Evolutionary conservation across 2,797 vertebrate species (phyloP), one percentile per base, ranked within the genome.

Genomic region (Catharus ustulatus): DNA sequence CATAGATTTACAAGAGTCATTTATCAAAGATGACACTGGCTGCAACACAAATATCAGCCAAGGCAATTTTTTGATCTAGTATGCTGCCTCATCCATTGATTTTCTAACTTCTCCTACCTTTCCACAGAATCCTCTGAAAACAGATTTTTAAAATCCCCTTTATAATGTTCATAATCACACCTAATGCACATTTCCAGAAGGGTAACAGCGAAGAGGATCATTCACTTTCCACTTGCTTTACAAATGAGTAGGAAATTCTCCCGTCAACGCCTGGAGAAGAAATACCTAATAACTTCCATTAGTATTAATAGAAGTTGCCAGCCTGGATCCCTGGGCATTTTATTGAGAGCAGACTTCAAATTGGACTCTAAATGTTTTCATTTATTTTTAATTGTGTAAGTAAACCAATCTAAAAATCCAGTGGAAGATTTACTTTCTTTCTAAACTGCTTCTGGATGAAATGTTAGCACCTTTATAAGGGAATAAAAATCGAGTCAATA

Each of bases 21-120:
- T 97, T 92, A 95, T 97, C 95, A 95, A 84, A 94, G 54, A 68
- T 14, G 46, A 67, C 48, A 96, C 77, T 43, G 73, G 67, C 88
- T 93, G 36, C 54, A 93, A 63, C 42, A 92, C 64, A 78, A 82
- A 84, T 64, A 84, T 69, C 84, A 92, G 9, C 57, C 59, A 85
- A 92, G 79, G 59, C 94, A 14, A 91, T 15, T 54, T 93, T 95
- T 96, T 93, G 61, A 88, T 80, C 84, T 74, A 87, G 45, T 68
- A 71, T 1, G 0, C 29, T 80, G n/a, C 30, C 68, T 86, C 4
- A 8, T 83, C 30, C 49, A 62, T 73, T 43, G 58, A 79, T 94
- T 90, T 95, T 93, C 19, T 69, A 49, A 59, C 52, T 88, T 75
- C 77, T 46, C 38, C 30, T 45, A 43, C 21, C 32, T 79, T 86